Percentiles rank a stretch among this genome's conserved stretches.
phyloP scores from a whole-genome alignment of 2,113 vertebrate species.

The Rhynchomys soricoides region DNA sequence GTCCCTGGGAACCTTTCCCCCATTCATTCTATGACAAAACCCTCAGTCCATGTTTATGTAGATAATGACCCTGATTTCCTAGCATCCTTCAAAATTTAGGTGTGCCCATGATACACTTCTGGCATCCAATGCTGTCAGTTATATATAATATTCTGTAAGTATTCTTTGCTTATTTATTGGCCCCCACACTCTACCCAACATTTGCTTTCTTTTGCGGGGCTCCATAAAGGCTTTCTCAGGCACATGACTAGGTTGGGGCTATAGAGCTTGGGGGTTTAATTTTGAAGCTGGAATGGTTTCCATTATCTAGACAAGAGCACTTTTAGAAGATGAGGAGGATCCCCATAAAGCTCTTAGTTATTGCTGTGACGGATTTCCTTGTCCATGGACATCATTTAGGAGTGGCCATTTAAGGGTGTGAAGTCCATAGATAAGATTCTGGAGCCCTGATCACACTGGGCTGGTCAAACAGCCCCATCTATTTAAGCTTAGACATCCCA shows the following conservation, averaged over 20 bases:
- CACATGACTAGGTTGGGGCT: not conserved
- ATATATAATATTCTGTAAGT: not conserved
- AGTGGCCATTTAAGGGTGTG: not conserved
- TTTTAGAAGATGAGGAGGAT: not conserved
- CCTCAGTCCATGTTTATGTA: not conserved
- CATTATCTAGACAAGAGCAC: not conserved
- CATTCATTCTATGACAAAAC: not conserved
- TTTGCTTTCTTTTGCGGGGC: not conserved
- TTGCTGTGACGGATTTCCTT: not conserved
- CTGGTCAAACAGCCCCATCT: rapidly evolving
- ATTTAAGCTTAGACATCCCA: not conserved
- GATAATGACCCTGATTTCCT: not conserved
- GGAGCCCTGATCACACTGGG: not conserved
- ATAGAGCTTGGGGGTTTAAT: not conserved
- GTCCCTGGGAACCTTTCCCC: not conserved
- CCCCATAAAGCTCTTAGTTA: no score
- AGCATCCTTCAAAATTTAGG: not conserved
- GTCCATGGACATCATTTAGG: not conserved
- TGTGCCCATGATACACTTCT: not conserved
- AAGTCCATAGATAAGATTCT: not conserved
- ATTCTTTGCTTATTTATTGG: not conserved
- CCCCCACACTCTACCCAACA: not conserved
- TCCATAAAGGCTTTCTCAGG: not conserved
- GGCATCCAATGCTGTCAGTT: not conserved
- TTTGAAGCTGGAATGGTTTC: not conserved